These are phyloP conservation scores for Pelusios castaneus DNA, from an alignment of 2,113 vertebrate species.

Conservation along the genomic window DNA sequence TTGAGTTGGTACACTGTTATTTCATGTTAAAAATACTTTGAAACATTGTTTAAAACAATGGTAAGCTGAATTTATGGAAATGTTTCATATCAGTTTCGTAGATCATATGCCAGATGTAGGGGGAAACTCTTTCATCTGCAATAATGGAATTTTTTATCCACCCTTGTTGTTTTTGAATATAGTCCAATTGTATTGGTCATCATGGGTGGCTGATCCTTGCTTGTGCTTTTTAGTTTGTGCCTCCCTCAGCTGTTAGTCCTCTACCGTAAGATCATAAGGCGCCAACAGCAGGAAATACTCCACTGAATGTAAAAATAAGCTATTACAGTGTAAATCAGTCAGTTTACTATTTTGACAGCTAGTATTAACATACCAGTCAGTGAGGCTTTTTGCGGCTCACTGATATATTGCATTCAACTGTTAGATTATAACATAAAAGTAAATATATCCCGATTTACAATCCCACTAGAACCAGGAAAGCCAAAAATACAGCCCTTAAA, in stretches of 20 bases:
- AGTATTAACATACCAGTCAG: background rate
- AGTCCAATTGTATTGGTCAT: slow-evolving; percentile 73
- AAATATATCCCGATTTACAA: background rate
- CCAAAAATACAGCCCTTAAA: background rate
- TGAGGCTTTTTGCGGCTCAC: background rate
- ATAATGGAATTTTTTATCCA: slow-evolving; percentile 74
- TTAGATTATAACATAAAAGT: background rate
- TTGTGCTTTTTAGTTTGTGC: slow-evolving; percentile 28
- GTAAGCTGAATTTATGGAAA: slow-evolving; percentile 64
- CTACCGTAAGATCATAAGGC: slow-evolving; percentile 60
- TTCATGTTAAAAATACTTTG: slow-evolving; percentile 71
- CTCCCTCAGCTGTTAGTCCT: slow-evolving; percentile 56
- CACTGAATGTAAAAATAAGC: slow-evolving; percentile 55
- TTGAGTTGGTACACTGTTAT: slow-evolving; percentile 68
- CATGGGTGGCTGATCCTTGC: slow-evolving; percentile 73
- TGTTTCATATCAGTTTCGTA: slow-evolving; percentile 69
- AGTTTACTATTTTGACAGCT: slow-evolving; percentile 17
- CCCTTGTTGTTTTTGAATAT: slow-evolving; percentile 73
- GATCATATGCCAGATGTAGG: slow-evolving; percentile 66
- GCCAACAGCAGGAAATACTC: slow-evolving; percentile 64
- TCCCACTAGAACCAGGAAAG: background rate
- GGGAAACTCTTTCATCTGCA: slow-evolving; percentile 70
- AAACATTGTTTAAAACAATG: slow-evolving; percentile 69
- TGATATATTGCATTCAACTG: background rate
- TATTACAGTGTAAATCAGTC: slow-evolving; percentile 32